Conservation (phyloP, 2,888 invertebrate genomes). For the Anarsia innoxiella region DNA sequence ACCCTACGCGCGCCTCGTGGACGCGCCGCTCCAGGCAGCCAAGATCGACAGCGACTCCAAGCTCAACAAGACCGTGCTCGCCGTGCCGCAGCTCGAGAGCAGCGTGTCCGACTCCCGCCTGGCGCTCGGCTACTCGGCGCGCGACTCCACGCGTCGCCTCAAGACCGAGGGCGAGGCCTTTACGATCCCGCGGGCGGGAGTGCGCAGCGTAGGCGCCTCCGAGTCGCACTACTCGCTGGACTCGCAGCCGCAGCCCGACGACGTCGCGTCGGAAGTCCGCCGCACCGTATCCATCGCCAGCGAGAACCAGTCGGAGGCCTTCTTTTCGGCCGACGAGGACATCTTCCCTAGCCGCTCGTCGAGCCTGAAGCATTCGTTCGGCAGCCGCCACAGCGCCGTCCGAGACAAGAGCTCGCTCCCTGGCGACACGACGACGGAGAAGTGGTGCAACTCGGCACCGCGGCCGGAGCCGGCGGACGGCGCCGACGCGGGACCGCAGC, state of each 20-base stretch:
- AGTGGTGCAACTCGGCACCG: conserved; percentile 55
- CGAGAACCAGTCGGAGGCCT: conserved; percentile 93
- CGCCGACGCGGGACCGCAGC: conserved; percentile 57
- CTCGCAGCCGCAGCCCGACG: conserved; percentile 72
- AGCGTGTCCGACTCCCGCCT: conserved; percentile 90
- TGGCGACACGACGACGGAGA: conserved; percentile 55
- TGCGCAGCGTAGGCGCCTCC: conserved; percentile 74
- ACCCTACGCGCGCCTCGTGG: conserved; percentile 86
- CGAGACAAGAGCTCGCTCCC: conserved; percentile 76
- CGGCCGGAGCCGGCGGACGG: conserved; percentile 47
- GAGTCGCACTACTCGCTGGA: conserved; percentile 81
- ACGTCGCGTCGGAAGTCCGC: conserved; percentile 79
- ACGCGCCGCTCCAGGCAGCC: conserved; percentile 70
- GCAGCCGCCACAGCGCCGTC: conserved; percentile 60
- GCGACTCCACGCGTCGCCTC: conserved; percentile 55
- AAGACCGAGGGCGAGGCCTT: conserved; percentile 44
- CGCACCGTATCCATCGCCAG: conserved; percentile 91
- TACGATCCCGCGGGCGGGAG: conserved; percentile 55
- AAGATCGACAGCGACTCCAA: conserved; percentile 84
- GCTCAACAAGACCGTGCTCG: conserved; percentile 74
- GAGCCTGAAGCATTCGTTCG: conserved; percentile 79
- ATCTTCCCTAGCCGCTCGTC: conserved; percentile 81
- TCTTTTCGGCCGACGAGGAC: conserved; percentile 96
- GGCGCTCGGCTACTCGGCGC: conserved; percentile 83
- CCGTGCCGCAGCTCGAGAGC: conserved; percentile 81